Base-by-base conservation (phyloP, 2,888 invertebrate genomes). In the Pyralis farinalis region DNA sequence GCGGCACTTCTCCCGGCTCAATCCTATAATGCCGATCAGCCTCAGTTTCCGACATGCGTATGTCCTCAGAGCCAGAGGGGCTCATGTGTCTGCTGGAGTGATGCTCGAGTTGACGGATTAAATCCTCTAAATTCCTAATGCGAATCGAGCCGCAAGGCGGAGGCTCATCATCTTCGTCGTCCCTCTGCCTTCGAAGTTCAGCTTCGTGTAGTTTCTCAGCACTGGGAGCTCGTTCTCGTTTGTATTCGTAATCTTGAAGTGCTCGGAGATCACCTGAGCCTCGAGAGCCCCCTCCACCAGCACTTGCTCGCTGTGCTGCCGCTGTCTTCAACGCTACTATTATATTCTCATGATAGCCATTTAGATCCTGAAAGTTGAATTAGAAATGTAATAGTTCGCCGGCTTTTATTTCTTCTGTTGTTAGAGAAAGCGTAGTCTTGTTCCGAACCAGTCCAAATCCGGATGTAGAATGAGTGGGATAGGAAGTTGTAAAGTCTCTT, bases 261-360 rank as follows among this genome's bases (percentile, higher is more conserved):
- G 84, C 80, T 7, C 87, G 71, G 1, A 88, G 74, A 55, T 88
- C 87, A 0, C 83, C 87, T 0, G 87, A 85, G 12, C 86, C 87
- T 0, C 72, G 70, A 0, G 78, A 69, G 0, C 66, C 71, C 1
- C 79, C 80, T 0, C 72, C 78, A 42, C 72, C 80, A 89, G 78
- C 90, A 42, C 72, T 80, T 89, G 78, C 90, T 9, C 94, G 91
- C 66, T 94, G 95, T 0, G 87, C 90, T 12, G 96, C 96, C 7
- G 97, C 97, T 54, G 93, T 95, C 55, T 96, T 93, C 59, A 97
- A 81, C n/a, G 96, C 97, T 75, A 96, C 96, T 55, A 97, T 91
- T 61, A 97, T 95, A 70, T 96, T 96, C 68, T 97, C 97, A 79
- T 97, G 97, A 83, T 97, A 97, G 30, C 97, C 97, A 72, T 97